Base-by-base conservation (phyloP, 2,113 vertebrate genomes). In the Equus przewalskii region DNA sequence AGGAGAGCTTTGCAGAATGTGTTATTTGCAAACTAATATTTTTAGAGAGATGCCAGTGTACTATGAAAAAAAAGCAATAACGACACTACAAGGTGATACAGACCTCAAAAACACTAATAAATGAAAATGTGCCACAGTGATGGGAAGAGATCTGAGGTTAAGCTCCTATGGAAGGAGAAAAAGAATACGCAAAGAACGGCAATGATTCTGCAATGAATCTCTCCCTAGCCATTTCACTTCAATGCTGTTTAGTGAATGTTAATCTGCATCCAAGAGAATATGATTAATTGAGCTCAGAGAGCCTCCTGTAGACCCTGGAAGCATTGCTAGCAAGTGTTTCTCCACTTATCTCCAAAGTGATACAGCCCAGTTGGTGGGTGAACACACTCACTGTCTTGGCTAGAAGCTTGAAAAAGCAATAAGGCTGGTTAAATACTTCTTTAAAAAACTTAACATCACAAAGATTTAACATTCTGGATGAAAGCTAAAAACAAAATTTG, bases 121-220 rank as follows among this genome's bases (percentile, higher is more conserved):
- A n/a, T n/a, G 36, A 58, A 6, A 44, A 44, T 6, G 8, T 41
- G 80, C 80, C 6, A 36, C 2, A 18, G 24, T 44, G 36, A 62
- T 3, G 3, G 10, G 33, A 28, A 30, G 9, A 28, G 19, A 62
- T 19, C 1, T 28, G 24, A 62, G 58, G 24, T 19, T 28, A 11
- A 6, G 15, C 24, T 3, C 26, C 15, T 13, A 8, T 41, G 12
- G n/a, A 21, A 41, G n/a, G 16, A 16, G 41, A 10, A 46, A 30
- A 44, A 18, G 4, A 44, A 28, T 0, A 7, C 0, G 5, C 9
- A 28, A 46, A 5, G 24, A 3, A 5, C 3, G 36, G 58, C 12
- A 16, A 3, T 9, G 51, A 54, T 54, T 33, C 41, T 21, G 3
- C 60, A 14, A 51, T 7, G 5, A 33, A 3, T 80, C 4, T 36